Conservation (phyloP, 2,113 vertebrate species). For the Eolophus roseicapilla region DNA sequence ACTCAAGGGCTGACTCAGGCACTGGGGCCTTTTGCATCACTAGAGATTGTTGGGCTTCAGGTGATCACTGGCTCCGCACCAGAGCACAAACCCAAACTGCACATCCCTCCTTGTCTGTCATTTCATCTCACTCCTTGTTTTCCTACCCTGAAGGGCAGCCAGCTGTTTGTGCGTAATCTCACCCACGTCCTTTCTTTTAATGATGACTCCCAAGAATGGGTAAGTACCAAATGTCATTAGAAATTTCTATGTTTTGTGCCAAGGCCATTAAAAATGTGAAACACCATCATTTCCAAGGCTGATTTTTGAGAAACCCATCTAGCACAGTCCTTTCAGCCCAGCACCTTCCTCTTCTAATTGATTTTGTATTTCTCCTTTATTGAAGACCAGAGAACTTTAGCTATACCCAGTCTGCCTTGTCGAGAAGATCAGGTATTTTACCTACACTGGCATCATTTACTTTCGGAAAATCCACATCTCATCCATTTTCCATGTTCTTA, state of each 20-base stretch:
- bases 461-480: constrained; percentile 3
- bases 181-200: not conserved
- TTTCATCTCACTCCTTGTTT: not conserved
- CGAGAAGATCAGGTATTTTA: constrained; percentile 17
- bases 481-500: constrained; percentile 11
- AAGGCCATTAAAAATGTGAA: not conserved
- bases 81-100: not conserved
- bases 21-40: accelerated
- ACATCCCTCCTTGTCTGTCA: not conserved
- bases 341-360: not conserved
- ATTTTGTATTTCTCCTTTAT: not conserved
- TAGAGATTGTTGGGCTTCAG: not conserved
- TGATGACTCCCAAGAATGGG: not conserved
- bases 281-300: not conserved
- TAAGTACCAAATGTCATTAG: not conserved
- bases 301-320: not conserved
- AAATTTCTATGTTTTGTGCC: not conserved
- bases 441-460: not conserved
- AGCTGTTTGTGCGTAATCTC: not conserved
- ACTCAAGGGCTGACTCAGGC: not conserved
- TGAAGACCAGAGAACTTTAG: not conserved
- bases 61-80: accelerated
- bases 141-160: not conserved
- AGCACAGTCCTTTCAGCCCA: not conserved
- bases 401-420: not conserved